Evolutionary conservation across 2,113 vertebrate genomes (phyloP), one percentile per base, ranked within the genome.

Genomic region (Cyprinus carpio): DNA sequence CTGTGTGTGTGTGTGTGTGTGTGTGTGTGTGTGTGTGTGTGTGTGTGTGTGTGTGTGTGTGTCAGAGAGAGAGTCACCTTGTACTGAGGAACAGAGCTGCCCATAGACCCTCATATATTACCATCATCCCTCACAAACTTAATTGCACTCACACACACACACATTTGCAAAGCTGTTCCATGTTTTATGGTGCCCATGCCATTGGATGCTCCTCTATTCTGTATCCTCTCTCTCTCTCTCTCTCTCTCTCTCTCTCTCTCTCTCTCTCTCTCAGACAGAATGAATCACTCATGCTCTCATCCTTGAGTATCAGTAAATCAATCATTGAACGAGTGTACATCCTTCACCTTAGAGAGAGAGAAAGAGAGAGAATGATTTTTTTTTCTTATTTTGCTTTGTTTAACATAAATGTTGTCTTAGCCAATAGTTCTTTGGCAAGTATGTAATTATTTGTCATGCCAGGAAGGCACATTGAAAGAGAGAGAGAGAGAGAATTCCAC

Each of bases 21-120:
- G 51, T 82, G 71, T 58, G 13, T 58, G 4, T 37, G 37, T 37
- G 37, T 34, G 37, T 37, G 37, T 37, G 37, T 7, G 37, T 40
- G 40, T 43, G 40, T 43, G 40, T 46, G 43, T 46, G 56, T 75
- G 56, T 85, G 60, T 60, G 23, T 31, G 51, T 85, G 65, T 58
- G 13, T 60, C 29, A 56, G 74, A 80, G 27, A 78, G 82, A 82
- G 72, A 87, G 86, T 87, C 87, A 87, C 87, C 83, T 85, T 87
- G 87, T 49, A 65, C 37, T 71, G 13, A 71, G 34, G 51, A 56
- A 77, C 69, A 87, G 62, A 80, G 34, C 54, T 18, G 34, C 69
- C 75, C 82, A 84, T 71, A 81, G 67, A 84, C 69, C 67, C 69
- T 84, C 67, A 84, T 84, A 84, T 81, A 87, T 87, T 81, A 84